Percentiles rank a stretch among this genome's conserved stretches.
These are phyloP conservation scores for Eulemur albifrons DNA, from an alignment of 2,797 vertebrate genomes.

Conservation along the genomic window DNA sequence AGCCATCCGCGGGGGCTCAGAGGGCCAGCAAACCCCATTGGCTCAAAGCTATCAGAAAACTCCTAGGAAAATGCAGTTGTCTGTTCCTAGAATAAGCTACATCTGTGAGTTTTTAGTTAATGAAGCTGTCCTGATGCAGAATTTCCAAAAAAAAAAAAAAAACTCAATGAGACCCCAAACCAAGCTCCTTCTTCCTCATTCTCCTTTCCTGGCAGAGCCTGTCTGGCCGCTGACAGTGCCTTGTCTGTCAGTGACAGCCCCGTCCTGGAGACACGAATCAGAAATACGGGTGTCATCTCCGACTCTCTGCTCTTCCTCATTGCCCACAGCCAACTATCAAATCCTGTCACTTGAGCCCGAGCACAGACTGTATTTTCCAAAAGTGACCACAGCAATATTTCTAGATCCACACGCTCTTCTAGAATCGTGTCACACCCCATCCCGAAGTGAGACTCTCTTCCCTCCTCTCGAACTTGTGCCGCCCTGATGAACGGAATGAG, in stretches of 20 bases:
- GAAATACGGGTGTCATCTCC: neutral
- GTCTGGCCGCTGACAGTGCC: neutral
- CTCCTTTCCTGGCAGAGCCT: neutral
- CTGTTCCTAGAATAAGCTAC: neutral
- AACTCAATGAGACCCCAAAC: neutral
- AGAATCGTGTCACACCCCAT: neutral
- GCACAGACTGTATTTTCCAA: neutral
- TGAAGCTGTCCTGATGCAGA: neutral
- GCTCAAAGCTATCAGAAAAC: neutral
- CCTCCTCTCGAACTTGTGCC: neutral
- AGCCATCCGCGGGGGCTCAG: neutral
- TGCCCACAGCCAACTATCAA: neutral
- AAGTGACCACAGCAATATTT: neutral
- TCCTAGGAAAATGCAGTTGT: neutral
- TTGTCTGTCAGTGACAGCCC: neutral
- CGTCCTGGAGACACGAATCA: neutral
- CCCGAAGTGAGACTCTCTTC: neutral
- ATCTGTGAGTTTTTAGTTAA: neutral
- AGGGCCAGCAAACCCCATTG: neutral
- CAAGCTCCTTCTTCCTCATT: neutral
- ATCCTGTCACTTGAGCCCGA: neutral
- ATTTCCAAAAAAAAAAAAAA: neutral
- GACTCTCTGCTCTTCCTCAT: neutral
- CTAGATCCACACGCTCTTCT: neutral
- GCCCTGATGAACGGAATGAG: neutral